A percentile compares a stretch with the other conserved stretches of the same genome.
These are phyloP conservation scores for Myiozetetes cayanensis DNA, from an alignment of 2,113 vertebrate genomes.

Conservation along the genomic window DNA sequence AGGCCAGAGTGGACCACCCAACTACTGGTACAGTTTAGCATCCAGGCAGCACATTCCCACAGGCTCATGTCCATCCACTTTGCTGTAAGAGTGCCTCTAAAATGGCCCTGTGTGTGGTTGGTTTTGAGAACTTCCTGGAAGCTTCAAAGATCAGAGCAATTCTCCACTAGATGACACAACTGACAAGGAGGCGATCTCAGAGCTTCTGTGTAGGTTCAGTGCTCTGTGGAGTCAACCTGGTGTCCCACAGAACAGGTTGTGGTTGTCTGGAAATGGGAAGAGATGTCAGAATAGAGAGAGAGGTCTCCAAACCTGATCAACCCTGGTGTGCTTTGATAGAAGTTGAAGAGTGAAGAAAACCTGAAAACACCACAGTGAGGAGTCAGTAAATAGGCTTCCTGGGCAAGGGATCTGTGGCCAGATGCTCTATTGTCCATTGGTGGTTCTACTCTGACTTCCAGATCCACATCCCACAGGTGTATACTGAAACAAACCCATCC, in stretches of 20 bases:
- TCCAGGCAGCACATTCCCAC: background rate
- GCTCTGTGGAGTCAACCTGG: background rate
- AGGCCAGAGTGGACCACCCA: background rate
- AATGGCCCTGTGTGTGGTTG: background rate
- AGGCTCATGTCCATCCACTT: background rate
- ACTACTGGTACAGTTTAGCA: background rate
- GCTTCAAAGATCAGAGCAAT: background rate
- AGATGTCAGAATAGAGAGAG: background rate
- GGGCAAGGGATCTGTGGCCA: background rate
- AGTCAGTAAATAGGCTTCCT: background rate
- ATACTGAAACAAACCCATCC: background rate
- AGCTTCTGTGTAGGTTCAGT: background rate
- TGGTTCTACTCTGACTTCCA: background rate
- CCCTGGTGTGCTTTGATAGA: background rate
- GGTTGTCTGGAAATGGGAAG: background rate
- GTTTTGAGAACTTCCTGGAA: background rate
- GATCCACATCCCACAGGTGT: background rate
- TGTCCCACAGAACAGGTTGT: background rate
- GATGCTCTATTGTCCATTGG: background rate
- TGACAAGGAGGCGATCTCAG: background rate
- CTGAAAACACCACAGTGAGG: background rate
- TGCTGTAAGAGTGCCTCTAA: background rate
- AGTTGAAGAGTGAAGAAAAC: background rate
- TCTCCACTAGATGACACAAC: background rate
- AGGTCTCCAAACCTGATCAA: background rate